These are phyloP conservation scores for Erpobdella octoculata DNA, from an alignment of 2,888 invertebrate genomes.

Conservation along the genomic window DNA sequence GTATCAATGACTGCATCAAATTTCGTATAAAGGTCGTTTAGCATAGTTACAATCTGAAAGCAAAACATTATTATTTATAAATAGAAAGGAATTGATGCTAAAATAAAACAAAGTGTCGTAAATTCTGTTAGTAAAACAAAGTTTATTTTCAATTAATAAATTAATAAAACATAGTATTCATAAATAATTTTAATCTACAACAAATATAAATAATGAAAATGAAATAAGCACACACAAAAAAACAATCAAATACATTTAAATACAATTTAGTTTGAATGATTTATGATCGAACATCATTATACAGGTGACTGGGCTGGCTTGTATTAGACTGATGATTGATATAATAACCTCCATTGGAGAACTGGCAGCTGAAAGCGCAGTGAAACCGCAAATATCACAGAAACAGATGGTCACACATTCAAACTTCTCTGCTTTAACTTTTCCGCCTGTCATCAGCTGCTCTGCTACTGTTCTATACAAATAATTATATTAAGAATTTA, in stretches of 20 bases:
- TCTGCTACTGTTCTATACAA: slow-evolving; percentile 38
- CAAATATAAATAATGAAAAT: not conserved
- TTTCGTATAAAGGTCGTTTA: slow-evolving; percentile 93
- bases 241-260: not conserved
- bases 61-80: too few species aligned
- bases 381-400: slow-evolving; percentile 58
- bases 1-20: slow-evolving; percentile 93
- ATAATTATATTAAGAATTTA: not conserved
- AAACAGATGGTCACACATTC: slow-evolving; percentile 57
- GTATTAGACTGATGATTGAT: not conserved
- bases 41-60: slow-evolving; percentile 73
- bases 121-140: too few species aligned
- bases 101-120: too few species aligned
- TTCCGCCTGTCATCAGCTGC: slow-evolving; percentile 54
- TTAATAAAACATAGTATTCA: too few species aligned
- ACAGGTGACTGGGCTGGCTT: not conserved
- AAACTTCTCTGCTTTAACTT: slow-evolving; percentile 55
- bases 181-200: too few species aligned
- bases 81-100: too few species aligned
- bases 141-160: too few species aligned
- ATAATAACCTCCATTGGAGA: slow-evolving; percentile 36
- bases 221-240: not conserved
- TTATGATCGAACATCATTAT: too few species aligned
- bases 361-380: slow-evolving; percentile 53
- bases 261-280: not conserved